Conservation (phyloP, 2,888 invertebrate genomes). For the Dicycla oo region DNA sequence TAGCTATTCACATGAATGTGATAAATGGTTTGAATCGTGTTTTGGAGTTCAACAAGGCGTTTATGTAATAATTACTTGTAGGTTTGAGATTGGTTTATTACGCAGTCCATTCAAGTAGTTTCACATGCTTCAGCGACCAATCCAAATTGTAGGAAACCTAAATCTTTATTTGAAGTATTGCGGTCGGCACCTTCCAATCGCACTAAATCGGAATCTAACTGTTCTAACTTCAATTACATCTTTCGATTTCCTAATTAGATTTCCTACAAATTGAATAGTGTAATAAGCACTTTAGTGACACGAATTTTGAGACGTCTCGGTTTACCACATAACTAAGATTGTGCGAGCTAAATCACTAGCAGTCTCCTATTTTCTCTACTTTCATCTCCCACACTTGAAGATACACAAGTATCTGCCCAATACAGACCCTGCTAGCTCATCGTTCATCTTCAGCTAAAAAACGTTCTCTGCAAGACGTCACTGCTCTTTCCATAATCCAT, state of each 20-base stretch:
- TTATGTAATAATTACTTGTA: conserved; percentile 21
- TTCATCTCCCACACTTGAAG: neutral
- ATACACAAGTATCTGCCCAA: neutral
- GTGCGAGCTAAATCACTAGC: neutral
- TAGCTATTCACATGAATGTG: conserved; percentile 32
- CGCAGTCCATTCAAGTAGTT: conserved; percentile 25
- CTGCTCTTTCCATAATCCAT: neutral
- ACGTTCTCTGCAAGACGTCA: neutral
- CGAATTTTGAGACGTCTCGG: neutral
- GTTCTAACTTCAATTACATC: too few relatives aligned
- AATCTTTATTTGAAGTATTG: too few relatives aligned
- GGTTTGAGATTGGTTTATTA: conserved; percentile 9
- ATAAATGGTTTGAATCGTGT: conserved; percentile 33
- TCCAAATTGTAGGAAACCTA: too few relatives aligned
- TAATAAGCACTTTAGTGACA: too few relatives aligned
- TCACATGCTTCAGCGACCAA: neutral
- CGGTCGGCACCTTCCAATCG: too few relatives aligned
- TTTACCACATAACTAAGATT: too few relatives aligned
- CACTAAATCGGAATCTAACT: too few relatives aligned
- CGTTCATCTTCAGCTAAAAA: neutral
- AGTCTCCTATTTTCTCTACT: neutral
- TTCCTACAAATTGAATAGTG: too few relatives aligned
- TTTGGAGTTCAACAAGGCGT: conserved; percentile 32
- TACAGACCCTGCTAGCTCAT: neutral
- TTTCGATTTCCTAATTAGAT: too few relatives aligned